These are phyloP conservation scores for Hypotaenidia okinawae DNA, from an alignment of 2,797 vertebrate genomes.

Conservation along the genomic window DNA sequence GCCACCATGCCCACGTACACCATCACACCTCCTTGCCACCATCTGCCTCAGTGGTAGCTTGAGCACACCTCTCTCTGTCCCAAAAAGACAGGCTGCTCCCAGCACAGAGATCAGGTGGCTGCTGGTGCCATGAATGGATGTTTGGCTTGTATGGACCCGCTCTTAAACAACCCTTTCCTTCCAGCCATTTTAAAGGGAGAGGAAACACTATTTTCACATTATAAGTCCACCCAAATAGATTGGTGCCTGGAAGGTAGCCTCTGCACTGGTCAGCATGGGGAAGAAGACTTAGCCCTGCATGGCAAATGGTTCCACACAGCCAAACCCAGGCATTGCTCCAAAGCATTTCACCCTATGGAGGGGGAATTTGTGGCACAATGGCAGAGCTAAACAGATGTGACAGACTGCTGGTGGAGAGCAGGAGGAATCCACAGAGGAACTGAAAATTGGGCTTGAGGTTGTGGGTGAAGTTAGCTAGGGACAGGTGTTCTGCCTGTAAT, in stretches of 20 bases:
- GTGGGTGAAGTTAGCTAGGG: neutral
- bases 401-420: neutral
- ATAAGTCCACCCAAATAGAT: neutral
- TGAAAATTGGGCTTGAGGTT: neutral
- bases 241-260: neutral
- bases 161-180: neutral
- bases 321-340: neutral
- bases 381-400: neutral
- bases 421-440: neutral
- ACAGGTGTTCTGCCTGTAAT: neutral
- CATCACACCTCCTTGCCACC: neutral
- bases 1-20: neutral
- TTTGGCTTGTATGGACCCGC: rapidly evolving
- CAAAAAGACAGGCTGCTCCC: neutral
- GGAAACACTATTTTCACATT: neutral
- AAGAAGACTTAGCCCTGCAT: neutral
- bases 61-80: neutral
- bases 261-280: neutral
- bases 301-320: neutral
- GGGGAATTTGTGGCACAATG: neutral
- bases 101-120: neutral
- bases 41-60: neutral
- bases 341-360: rapidly evolving
- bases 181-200: neutral
- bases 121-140: neutral